Base-by-base conservation (phyloP, 1,140 invertebrate species). In the Popillia japonica region DNA sequence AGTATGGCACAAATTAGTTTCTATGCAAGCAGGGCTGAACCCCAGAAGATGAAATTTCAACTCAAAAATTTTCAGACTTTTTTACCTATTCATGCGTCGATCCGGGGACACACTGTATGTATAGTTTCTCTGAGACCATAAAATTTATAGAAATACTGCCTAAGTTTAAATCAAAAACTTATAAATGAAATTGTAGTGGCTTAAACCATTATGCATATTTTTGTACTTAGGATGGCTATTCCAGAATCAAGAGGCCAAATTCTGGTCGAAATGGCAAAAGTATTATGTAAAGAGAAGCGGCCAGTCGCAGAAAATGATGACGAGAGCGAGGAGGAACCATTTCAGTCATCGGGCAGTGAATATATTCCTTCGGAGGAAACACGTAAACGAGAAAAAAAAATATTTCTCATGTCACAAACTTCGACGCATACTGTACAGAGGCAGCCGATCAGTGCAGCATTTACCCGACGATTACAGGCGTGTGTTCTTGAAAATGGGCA, bases 101-200 rank as follows among this genome's bases (percentile, higher is more conserved):
- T n/a, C n/a, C n/a, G n/a, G n/a, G n/a, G n/a, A n/a, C n/a, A n/a
- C n/a, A 48, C 10, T 48, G 6, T 48, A 48, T 48, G 44, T 34
- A 48, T 48, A 48, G 44, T 48, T 48, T 48, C 44, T 48, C 44
- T 48, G 44, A 48, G 44, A 17, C 44, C 10, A 14, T 14, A 48
- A 48, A 48, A 48, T 48, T 48, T 48, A 48, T 2, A 48, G n/a
- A 48, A 48, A 14, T 48, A 48, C 1, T 48, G 44, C 44, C 44
- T 7, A 48, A 48, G 44, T 48, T 48, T 48, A 48, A 48, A 3
- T 48, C 44, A 48, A 48, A 48, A 48, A 48, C 44, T 2, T 48
- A 48, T 48, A 48, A 48, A 48, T 48, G n/a, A 48, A 48, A 48
- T 48, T 48, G 44, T 48, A 48, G 44, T 48, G 44, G 44, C 44